A percentile compares a stretch with the other conserved stretches of the same genome.
Conservation (phyloP, 2,113 vertebrate genomes). For the Pitta sordida region DNA sequence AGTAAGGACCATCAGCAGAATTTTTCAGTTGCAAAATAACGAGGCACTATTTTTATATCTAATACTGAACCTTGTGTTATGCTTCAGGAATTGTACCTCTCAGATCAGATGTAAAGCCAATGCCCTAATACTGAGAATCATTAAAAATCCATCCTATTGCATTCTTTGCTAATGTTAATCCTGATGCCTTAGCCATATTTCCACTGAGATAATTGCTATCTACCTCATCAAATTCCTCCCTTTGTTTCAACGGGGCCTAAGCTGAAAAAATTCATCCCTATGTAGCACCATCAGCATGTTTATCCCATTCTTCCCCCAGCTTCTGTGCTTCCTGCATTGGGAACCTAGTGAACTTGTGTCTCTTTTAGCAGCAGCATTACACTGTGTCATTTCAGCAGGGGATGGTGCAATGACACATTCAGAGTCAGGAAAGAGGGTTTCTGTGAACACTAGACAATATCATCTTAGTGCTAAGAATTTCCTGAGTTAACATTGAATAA, state of each 20-base stretch:
- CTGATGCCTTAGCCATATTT: background rate
- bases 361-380: background rate
- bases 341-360: fast-evolving
- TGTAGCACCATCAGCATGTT: background rate
- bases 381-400: background rate
- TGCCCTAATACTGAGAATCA: background rate
- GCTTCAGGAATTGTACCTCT: background rate
- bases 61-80: background rate
- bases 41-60: background rate
- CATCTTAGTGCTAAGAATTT: background rate
- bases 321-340: background rate
- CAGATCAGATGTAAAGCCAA: background rate
- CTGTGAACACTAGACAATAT: background rate
- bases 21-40: background rate
- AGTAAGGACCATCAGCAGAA: background rate
- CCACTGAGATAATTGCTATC: background rate
- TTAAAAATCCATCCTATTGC: background rate
- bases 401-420: background rate
- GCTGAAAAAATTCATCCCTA: background rate
- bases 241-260: background rate
- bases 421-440: background rate
- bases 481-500: background rate
- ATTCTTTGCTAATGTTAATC: background rate
- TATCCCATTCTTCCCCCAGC: background rate
- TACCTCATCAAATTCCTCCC: background rate